These are phyloP conservation scores for Ibycter americanus DNA, from an alignment of 2,797 vertebrate genomes.

Conservation along the genomic window DNA sequence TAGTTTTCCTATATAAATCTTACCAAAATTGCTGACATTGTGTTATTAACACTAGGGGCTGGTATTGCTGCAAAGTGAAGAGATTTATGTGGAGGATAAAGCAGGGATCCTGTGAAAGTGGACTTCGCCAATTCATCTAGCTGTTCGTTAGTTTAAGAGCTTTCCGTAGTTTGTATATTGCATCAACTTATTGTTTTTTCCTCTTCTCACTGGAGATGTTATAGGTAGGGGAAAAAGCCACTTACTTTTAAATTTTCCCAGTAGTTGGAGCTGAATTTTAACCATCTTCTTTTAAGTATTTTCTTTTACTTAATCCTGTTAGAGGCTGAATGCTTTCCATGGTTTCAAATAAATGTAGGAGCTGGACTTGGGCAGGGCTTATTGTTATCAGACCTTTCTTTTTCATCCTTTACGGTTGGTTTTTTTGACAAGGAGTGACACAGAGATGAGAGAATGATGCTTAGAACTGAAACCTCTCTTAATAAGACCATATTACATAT, in stretches of 20 bases:
- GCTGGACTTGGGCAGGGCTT: background rate
- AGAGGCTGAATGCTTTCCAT: background rate
- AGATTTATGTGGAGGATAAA: slow-evolving; percentile 56
- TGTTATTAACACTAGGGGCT: slow-evolving; percentile 27
- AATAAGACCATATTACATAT: background rate
- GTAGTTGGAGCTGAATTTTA: background rate
- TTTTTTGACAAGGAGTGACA: background rate
- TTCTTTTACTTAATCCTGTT: background rate
- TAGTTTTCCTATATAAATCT: slow-evolving; percentile 24
- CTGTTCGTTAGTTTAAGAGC: background rate
- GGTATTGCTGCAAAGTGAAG: background rate
- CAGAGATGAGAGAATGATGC: background rate
- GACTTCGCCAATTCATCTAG: slow-evolving; percentile 5
- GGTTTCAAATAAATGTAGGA: background rate
- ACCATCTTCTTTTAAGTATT: background rate
- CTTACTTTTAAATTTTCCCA: background rate
- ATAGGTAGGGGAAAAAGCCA: background rate
- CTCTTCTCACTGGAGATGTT: background rate
- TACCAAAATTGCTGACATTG: slow-evolving; percentile 1
- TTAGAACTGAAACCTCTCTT: background rate
- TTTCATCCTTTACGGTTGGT: background rate
- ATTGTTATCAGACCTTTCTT: background rate
- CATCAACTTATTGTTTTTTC: background rate
- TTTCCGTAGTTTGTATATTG: background rate
- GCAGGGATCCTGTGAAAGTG: background rate